Evolutionary conservation across 30 jellyfish, hydroid and myxozoan genomes (phyloP).

Genomic region (Mastigias papua): DNA sequence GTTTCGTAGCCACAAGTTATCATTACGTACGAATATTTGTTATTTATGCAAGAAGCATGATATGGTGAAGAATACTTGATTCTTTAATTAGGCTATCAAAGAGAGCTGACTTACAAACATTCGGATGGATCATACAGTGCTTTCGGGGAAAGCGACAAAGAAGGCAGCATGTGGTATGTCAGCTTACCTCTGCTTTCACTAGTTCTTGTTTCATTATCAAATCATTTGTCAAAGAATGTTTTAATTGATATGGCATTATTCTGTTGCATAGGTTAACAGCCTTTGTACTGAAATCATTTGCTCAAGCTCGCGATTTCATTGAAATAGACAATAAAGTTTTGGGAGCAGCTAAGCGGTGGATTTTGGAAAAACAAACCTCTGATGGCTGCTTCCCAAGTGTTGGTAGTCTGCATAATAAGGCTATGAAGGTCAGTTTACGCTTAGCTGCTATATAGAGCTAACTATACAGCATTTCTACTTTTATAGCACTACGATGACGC

Average conservation of each 20-base stretch:
- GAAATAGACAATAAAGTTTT: constrained; percentile 76
- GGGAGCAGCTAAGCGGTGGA: constrained; percentile 64
- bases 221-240: not conserved
- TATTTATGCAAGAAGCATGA: not conserved
- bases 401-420: constrained; percentile 85
- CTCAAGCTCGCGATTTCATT: constrained; percentile 84
- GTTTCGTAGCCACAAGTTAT: too few species aligned
- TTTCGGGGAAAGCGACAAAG: constrained; percentile 87
- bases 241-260: not conserved
- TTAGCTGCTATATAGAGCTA: too few species aligned
- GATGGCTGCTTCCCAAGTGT: constrained; percentile 88
- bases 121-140: constrained; percentile 90
- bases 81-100: constrained; percentile 74
- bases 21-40: too few species aligned
- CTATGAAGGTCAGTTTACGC: constrained; percentile 72
- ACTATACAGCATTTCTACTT: not conserved
- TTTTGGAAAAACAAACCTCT: constrained; percentile 44
- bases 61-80: not conserved
- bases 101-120: constrained; percentile 82
- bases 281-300: constrained; percentile 86
- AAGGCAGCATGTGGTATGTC: constrained; percentile 98
- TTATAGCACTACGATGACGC: not conserved
- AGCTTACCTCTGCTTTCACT: not conserved
- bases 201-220: not conserved
- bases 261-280: constrained; percentile 87